These are phyloP conservation scores for Allygus modestus DNA, from an alignment of 2,888 invertebrate genomes.

Conservation along the genomic window DNA sequence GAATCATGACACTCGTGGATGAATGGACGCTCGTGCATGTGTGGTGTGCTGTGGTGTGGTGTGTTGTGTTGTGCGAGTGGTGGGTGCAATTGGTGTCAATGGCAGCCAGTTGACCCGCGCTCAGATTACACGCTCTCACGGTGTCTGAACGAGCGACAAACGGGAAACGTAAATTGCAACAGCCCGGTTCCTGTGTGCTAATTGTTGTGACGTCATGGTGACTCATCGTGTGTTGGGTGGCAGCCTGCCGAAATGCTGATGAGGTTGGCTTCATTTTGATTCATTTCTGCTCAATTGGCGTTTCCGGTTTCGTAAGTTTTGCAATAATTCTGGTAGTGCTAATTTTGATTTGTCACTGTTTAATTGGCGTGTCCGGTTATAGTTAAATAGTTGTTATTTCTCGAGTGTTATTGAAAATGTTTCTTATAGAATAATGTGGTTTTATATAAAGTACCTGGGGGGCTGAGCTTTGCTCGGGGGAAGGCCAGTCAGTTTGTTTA, in stretches of 20 bases:
- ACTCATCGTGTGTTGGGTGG: background rate
- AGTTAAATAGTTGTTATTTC: no score
- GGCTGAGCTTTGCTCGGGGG: no score
- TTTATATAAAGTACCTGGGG: no score
- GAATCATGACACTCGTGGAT: background rate
- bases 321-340: background rate
- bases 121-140: slow-evolving; percentile 14
- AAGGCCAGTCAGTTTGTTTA: no score
- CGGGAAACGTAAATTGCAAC: slow-evolving; percentile 47
- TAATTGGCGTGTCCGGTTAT: background rate
- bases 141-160: background rate
- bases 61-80: background rate
- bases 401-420: no score
- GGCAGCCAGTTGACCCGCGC: slow-evolving; percentile 41
- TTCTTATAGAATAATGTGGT: no score
- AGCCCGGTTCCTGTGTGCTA: slow-evolving; percentile 44
- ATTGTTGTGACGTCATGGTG: slow-evolving; percentile 39
- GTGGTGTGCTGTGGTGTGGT: background rate
- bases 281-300: background rate
- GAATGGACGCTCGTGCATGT: background rate
- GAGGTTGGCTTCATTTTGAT: slow-evolving; percentile 21
- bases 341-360: background rate
- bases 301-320: slow-evolving; percentile 4
- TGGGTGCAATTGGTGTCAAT: slow-evolving; percentile 55
- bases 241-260: slow-evolving; percentile 41